Base-by-base conservation (phyloP, 2,888 invertebrate species). In the Pterostichus niger region DNA sequence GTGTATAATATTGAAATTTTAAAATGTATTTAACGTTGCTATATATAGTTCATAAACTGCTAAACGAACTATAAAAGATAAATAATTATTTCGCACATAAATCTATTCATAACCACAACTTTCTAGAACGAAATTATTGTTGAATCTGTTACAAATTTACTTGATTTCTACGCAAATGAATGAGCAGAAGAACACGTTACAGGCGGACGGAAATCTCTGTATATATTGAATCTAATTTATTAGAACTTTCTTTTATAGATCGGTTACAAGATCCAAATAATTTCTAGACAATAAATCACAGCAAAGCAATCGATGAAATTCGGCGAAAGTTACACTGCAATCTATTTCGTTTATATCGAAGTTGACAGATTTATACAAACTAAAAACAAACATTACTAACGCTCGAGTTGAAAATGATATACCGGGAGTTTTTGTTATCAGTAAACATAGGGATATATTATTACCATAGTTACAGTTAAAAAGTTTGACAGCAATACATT, bases 191-290 rank as follows among this genome's bases (percentile, higher is more conserved):
- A 40, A 59, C 59, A 59, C 10, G 59, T 15, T 59, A 7, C n/a
- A 59, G 31, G 31, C 59, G 59, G 59, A 59, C 31, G 59, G 24
- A 59, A 17, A 9, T 17, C 24, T 11, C n/a, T 11, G 11, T 1
- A 17, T 9, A 17, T 24, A 59, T 31, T 59, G 31, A 6, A 31
- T 59, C 59, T 59, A 59, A 59, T 59, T 59, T 59, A 59, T 59
- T 59, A 59, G 59, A 59, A 59, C 59, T 59, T 59, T 59, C 59
- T 59, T 59, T 59, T 59, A 59, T 59, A 59, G 59, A 11, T 24
- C 31, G 59, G 54, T 2, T 17, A 59, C 59, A 59, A 17, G 59
- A 31, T 5, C 31, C 31, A 17, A 59, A 49, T 49, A 49, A 5
- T 59, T 31, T 59, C 31, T 31, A 10, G 0, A 7, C 6, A 17